Percentiles rank a stretch among this genome's conserved stretches.
Conservation (phyloP, 1,140 invertebrate genomes). For the Rhagoletis pomonella region DNA sequence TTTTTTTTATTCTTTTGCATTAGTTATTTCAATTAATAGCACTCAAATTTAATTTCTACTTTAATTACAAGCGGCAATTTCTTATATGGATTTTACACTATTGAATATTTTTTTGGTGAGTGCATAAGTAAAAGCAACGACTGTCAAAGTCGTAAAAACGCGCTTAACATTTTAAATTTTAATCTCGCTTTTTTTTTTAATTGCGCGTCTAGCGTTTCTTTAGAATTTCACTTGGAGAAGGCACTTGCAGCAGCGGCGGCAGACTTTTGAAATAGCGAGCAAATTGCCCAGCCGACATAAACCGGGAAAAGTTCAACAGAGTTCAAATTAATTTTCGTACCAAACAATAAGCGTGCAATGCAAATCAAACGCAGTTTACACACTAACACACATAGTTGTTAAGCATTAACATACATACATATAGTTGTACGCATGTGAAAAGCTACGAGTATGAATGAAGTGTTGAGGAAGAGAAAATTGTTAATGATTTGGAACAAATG, state of each 20-base stretch:
- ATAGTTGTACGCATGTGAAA: not conserved
- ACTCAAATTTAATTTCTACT: not conserved
- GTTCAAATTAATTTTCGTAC: conserved; percentile 50
- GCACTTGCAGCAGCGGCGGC: not conserved
- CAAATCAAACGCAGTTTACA: not conserved
- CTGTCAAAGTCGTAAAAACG: conserved; percentile 9
- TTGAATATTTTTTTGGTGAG: not conserved
- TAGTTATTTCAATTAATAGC: not conserved
- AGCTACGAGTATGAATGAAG: conserved; percentile 10
- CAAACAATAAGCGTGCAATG: conserved; percentile 15
- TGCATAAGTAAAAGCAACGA: not conserved
- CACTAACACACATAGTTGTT: not conserved
- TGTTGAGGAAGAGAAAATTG: not conserved
- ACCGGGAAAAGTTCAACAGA: conserved; percentile 39
- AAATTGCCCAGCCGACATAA: conserved; percentile 19
- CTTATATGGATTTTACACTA: not conserved
- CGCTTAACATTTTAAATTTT: not conserved
- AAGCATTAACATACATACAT: not conserved
- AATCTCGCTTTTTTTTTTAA: not conserved
- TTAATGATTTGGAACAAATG: not conserved
- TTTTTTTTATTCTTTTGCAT: not conserved
- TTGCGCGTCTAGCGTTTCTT: not conserved
- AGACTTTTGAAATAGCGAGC: not conserved
- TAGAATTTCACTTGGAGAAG: not conserved
- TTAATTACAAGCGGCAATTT: conserved; percentile 12